phyloP scores from a whole-genome alignment of 2,888 invertebrate species.

The Megastigmus dorsalis region DNA sequence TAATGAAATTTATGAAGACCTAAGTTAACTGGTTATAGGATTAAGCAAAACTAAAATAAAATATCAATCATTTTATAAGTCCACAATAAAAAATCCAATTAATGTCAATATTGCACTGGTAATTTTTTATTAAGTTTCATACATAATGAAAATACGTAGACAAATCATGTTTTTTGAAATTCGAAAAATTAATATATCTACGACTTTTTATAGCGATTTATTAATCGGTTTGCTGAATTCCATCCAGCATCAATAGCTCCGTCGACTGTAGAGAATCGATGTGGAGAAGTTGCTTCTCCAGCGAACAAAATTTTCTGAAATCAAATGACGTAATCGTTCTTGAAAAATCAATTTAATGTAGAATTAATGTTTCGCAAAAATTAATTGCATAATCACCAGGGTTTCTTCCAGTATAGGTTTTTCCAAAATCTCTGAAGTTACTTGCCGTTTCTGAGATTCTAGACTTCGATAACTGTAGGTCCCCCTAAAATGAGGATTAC shows the following conservation, averaged over 20 bases:
- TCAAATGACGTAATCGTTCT: neutral
- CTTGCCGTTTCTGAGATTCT: slow-evolving; percentile 74
- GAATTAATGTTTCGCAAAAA: no score
- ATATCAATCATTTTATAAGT: no score
- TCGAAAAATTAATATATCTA: no score
- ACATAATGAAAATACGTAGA: no score
- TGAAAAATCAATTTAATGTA: neutral
- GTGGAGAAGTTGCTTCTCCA: slow-evolving; percentile 80
- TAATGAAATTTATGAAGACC: no score
- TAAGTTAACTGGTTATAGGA: no score
- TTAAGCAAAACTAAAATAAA: no score
- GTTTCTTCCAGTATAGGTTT: slow-evolving; percentile 71
- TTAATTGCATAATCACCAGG: no score
- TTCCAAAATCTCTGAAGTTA: slow-evolving; percentile 76
- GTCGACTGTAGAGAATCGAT: slow-evolving; percentile 80
- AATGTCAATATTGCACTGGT: no score
- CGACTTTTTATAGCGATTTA: slow-evolving; percentile 55
- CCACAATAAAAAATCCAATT: no score
- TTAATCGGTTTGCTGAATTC: slow-evolving; percentile 81
- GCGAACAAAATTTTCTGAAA: slow-evolving; percentile 79
- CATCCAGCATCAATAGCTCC: slow-evolving; percentile 83
- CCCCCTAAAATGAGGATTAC: slow-evolving; percentile 82
- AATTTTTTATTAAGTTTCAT: no score
- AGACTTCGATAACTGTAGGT: slow-evolving; percentile 81
- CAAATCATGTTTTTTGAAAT: no score